Base-by-base conservation (phyloP, 2,888 invertebrate genomes). In the Spisula solida region DNA sequence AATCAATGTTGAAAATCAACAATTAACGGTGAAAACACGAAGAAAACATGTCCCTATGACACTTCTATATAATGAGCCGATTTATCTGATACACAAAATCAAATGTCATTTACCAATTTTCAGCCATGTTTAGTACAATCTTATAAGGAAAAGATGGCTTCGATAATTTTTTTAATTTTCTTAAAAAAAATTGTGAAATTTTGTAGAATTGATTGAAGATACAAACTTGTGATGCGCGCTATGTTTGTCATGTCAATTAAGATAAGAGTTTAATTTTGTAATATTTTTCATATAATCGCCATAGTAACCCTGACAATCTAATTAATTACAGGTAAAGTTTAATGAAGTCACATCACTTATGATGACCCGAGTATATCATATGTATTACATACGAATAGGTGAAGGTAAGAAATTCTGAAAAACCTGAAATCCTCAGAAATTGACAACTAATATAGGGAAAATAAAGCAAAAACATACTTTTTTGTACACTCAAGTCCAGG, bases 1-100 rank as follows among this genome's bases (percentile, higher is more conserved):
- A 75, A 75, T 75, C 75, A 75, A 75, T 34, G 34, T 1, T 14
- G 34, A 75, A 55, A 56, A 85, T 78, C 85, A 85, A 85, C 78
- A 78, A 85, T 34, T 56, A 78, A 85, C 34, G 51, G 16, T 14
- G 34, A 85, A 78, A 78, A 51, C 25, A 51, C 48, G 78, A 78
- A 18, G 78, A 78, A 34, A 14, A 78, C 78, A 80, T 25, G 48
- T 80, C 5, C 14, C 31, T 34, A 34, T 18, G 75, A 31, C 25
- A 31, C 31, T 18, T 18, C 75, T 31, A 34, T 34, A 31, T 34
- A 34, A 75, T 34, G 75, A 75, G 31, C 4, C n/a, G 34, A 14
- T 16, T 25, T 25, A 66, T 66, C 60, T 4, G 25, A 66, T 66
- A 66, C n/a, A 25, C 10, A 25, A 25, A 25, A 25, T 25, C 10